A percentile compares a stretch with the other conserved stretches of the same genome.
Conservation (phyloP, 1,140 invertebrate species). For the roundworm (Caenorhabditis elegans) region WBcel235 BX284606.5:12062001-12062500, state of each 20-base stretch:
- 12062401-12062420: slow-evolving; percentile 22
- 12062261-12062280: slow-evolving; percentile 14
- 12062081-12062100: no score
- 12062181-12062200: not conserved
- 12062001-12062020: no score
- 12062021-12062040: no score
- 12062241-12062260: slow-evolving; percentile 18
- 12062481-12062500: no score
- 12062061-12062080: no score
- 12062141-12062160: no score
- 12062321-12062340: not conserved
- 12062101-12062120: no score
- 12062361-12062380: slow-evolving; percentile 23
- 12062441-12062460: not conserved
- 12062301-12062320: slow-evolving; percentile 11
- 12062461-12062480: not conserved
- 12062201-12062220: not conserved
- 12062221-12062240: not conserved
- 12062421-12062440: not conserved
- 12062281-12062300: slow-evolving; percentile 13
- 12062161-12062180: no score
- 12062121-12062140: no score
- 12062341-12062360: not conserved
- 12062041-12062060: no score
- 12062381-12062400: slow-evolving; percentile 31